Percentiles rank a stretch among this genome's conserved stretches.
phyloP scores from a whole-genome alignment of 2,888 invertebrate genomes.

The Chrysolina americana region DNA sequence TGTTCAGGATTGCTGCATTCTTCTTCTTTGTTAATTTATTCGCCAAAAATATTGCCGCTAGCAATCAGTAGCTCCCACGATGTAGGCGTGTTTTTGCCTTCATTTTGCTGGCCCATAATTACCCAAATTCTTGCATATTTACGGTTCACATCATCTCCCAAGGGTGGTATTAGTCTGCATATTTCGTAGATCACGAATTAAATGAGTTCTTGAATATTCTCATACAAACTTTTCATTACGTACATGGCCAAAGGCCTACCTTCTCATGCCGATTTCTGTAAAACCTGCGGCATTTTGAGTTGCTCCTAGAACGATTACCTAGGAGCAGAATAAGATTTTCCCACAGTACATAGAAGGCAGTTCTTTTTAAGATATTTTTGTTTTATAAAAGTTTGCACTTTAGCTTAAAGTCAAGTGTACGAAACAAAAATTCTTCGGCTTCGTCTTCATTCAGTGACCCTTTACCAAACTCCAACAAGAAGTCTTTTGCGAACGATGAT shows the following conservation, averaged over 20 bases:
- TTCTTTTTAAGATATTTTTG: too few species aligned
- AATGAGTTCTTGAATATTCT: constrained; percentile 19
- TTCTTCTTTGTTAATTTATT: constrained; percentile 2
- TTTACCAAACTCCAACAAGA: too few species aligned
- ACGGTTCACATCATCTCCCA: neutral
- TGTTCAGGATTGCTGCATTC: neutral
- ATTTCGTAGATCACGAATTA: constrained; percentile 9
- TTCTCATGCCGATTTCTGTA: neutral
- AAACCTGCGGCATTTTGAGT: neutral
- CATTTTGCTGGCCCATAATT: constrained; percentile 25
- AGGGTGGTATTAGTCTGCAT: constrained; percentile 26
- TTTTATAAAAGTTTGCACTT: too few species aligned
- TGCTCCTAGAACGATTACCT: neutral
- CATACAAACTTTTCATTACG: constrained; percentile 17
- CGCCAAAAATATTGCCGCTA: neutral
- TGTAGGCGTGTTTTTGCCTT: constrained; percentile 15
- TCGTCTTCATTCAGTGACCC: too few species aligned
- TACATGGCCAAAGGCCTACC: neutral
- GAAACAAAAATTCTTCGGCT: too few species aligned
- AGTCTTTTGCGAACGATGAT: too few species aligned
- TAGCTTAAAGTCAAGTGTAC: too few species aligned
- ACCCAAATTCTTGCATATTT: constrained; percentile 21
- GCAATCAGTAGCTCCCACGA: constrained; percentile 33
- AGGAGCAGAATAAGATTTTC: neutral
- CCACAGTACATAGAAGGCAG: neutral